These are phyloP conservation scores for Chloebia gouldiae DNA, from an alignment of 2,113 vertebrate genomes.

Conservation along the genomic window DNA sequence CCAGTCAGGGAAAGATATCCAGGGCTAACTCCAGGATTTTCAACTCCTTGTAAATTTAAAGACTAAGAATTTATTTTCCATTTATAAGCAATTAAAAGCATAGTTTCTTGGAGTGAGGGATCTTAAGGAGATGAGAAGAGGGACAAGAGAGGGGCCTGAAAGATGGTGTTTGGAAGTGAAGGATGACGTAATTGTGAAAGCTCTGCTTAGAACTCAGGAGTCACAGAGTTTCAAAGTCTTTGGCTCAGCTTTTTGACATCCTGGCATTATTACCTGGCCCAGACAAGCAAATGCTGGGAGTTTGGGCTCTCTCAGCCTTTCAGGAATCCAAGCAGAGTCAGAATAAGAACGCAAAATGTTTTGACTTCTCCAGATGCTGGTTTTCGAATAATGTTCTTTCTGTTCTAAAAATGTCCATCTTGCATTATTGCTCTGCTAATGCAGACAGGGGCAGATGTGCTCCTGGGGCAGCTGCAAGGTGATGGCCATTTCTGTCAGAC, in stretches of 20 bases:
- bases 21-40: neutral
- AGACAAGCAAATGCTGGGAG: neutral
- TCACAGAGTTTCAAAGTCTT: neutral
- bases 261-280: neutral
- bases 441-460: neutral
- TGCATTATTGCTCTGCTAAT: neutral
- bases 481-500: neutral
- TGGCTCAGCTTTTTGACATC: fast-evolving
- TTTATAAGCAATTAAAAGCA: neutral
- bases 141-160: neutral
- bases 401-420: neutral
- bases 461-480: neutral
- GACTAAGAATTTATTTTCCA: neutral
- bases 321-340: neutral
- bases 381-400: neutral
- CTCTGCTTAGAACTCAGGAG: neutral
- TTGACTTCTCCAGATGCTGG: neutral
- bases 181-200: neutral
- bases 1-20: neutral
- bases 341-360: neutral
- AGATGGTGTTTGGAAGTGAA: neutral
- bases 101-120: neutral
- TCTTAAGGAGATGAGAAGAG: neutral
- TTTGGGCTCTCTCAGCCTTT: neutral
- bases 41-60: neutral